Evolutionary conservation across 1,140 invertebrate species (phyloP).

Genomic region (Pomacea maculata): DNA sequence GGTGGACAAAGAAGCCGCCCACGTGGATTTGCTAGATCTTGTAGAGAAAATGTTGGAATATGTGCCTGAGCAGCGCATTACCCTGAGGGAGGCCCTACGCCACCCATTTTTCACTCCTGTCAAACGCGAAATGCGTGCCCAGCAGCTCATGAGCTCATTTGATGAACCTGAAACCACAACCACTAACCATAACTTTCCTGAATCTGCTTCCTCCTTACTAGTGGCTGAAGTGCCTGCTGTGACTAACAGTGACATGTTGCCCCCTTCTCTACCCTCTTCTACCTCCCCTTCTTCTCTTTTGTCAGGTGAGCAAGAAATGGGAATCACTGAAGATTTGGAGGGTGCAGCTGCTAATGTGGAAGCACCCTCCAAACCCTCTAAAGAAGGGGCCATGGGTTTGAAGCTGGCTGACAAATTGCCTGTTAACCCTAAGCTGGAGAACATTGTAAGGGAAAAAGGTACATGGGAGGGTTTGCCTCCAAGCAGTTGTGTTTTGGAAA

Average conservation of each 20-base stretch:
- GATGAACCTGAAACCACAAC: conserved; percentile 16
- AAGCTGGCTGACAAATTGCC: no score
- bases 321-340: no score
- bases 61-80: conserved; percentile 89
- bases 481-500: not conserved
- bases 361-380: no score
- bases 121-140: conserved; percentile 24
- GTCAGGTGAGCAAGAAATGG: no score
- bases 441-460: no score
- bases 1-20: conserved; percentile 81
- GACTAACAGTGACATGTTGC: conserved; percentile 8
- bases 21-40: conserved; percentile 92
- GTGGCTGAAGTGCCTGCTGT: conserved; percentile 8
- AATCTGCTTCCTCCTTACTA: not conserved
- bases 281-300: no score
- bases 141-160: conserved; percentile 18
- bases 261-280: no score
- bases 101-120: conserved; percentile 86
- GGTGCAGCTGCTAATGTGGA: no score
- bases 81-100: conserved; percentile 85
- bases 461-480: conserved; percentile 12
- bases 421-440: no score
- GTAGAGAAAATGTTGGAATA: conserved; percentile 97
- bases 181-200: conserved; percentile 17
- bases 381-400: no score